phyloP scores from a whole-genome alignment of 2,888 invertebrate species.

The Lasioglossum marginatum region DNA sequence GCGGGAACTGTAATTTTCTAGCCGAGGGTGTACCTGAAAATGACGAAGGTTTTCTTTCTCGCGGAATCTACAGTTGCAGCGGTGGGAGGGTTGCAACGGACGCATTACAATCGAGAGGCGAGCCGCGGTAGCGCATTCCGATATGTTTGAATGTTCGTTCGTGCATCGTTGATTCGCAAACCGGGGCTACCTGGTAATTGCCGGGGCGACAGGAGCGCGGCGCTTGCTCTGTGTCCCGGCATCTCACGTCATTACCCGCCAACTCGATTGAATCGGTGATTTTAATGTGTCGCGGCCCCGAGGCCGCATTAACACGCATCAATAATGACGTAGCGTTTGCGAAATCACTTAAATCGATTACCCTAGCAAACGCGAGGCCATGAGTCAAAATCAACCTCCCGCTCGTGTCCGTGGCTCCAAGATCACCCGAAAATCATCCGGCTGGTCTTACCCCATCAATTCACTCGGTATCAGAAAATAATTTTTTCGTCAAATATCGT shows the following conservation, averaged over 20 bases:
- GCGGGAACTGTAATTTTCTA: not conserved
- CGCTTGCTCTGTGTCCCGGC: conserved; percentile 58
- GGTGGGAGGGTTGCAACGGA: conserved; percentile 5
- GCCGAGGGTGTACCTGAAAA: not conserved
- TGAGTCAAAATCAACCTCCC: conserved; percentile 62
- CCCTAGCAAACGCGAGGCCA: conserved; percentile 53
- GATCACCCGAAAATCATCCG: not conserved
- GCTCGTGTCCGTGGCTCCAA: not conserved
- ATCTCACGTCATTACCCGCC: conserved; percentile 76
- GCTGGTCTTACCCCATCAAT: not conserved
- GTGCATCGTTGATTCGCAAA: conserved; percentile 61
- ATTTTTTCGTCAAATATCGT: not conserved
- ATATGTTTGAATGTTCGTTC: conserved; percentile 60
- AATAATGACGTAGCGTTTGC: conserved; percentile 76
- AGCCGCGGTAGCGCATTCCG: conserved; percentile 46
- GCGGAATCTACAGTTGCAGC: conserved; percentile 6
- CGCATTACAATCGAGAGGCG: conserved; percentile 30
- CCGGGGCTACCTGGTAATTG: conserved; percentile 63
- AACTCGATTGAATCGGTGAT: conserved; percentile 77
- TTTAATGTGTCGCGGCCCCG: conserved; percentile 74
- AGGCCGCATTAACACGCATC: conserved; percentile 69
- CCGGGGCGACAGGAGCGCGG: conserved; percentile 48
- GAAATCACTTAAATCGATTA: conserved; percentile 81
- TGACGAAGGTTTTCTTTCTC: not conserved
- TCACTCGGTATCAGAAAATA: not conserved